A percentile compares a stretch with the other conserved stretches of the same genome.
phyloP scores from a whole-genome alignment of 2,113 vertebrate genomes.

The Melanostigma gelatinosum region DNA sequence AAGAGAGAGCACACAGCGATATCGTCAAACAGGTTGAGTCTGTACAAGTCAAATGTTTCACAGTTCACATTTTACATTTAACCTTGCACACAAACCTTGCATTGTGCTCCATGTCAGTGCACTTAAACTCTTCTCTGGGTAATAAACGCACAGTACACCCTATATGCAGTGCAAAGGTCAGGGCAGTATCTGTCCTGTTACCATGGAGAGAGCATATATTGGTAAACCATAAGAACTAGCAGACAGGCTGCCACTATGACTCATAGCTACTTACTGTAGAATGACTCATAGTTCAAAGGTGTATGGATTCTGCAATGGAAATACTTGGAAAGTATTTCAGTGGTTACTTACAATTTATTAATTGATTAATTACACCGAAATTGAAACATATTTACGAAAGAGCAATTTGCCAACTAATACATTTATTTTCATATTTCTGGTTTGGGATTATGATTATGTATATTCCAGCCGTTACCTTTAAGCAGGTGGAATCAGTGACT shows the following conservation, averaged over 20 bases:
- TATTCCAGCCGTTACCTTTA: background rate
- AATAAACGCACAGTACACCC: background rate
- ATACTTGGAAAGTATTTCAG: background rate
- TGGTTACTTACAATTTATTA: background rate
- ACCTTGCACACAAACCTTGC: background rate
- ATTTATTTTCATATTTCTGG: too few species aligned
- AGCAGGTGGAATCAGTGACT: background rate
- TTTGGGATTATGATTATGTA: background rate
- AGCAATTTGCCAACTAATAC: background rate
- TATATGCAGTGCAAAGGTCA: constrained; percentile 19
- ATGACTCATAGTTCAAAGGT: background rate
- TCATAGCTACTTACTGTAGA: background rate
- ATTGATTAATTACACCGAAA: background rate
- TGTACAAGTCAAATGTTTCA: background rate
- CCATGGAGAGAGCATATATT: background rate
- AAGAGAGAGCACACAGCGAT: background rate
- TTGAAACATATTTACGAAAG: background rate
- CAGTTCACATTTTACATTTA: background rate
- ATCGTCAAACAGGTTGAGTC: background rate
- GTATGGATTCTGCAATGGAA: background rate
- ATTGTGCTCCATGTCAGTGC: background rate
- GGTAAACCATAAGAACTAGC: background rate
- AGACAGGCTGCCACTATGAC: background rate
- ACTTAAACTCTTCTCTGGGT: background rate
- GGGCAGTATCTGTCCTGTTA: background rate